Conservation (phyloP, 2,888 invertebrate species). For the Drosophila algonquin region DNA sequence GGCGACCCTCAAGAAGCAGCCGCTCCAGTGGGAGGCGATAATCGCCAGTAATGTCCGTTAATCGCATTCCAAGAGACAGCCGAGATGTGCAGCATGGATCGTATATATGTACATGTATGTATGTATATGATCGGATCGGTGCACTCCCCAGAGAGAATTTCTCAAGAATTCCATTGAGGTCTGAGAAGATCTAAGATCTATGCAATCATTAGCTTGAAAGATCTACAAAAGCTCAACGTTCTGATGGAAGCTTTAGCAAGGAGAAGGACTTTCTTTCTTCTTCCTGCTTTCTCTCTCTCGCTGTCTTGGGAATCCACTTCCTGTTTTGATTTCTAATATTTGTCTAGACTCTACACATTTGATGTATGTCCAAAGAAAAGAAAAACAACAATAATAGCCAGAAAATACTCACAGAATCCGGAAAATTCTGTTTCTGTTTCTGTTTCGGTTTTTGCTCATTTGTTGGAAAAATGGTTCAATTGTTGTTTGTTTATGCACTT, state of each 20-base stretch:
- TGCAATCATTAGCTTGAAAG: no score
- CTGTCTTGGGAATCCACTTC: slow-evolving; percentile 33
- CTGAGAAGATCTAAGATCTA: no score
- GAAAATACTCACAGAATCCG: slow-evolving; percentile 7
- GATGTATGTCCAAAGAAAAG: slow-evolving; percentile 53
- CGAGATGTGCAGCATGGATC: background rate
- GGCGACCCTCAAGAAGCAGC: background rate
- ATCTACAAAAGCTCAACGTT: no score
- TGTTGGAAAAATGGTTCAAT: slow-evolving; percentile 9
- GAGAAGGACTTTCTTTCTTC: no score
- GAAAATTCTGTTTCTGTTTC: slow-evolving; percentile 7
- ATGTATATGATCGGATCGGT: background rate
- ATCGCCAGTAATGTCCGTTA: slow-evolving; percentile 21
- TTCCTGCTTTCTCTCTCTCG: background rate
- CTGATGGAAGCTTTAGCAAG: no score
- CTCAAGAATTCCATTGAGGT: background rate
- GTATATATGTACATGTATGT: background rate
- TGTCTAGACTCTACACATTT: slow-evolving; percentile 76
- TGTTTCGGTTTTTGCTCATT: slow-evolving; percentile 10
- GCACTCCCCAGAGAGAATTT: background rate
- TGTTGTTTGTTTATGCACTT: slow-evolving; percentile 32
- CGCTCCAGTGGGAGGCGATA: slow-evolving; percentile 19
- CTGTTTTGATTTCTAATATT: slow-evolving; percentile 43
- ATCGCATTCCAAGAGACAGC: slow-evolving; percentile 22
- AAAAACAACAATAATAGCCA: slow-evolving; percentile 10